Evolutionary conservation across 2,113 vertebrate species (phyloP), one percentile per base, ranked within the genome.

Genomic region (Chloebia gouldiae): DNA sequence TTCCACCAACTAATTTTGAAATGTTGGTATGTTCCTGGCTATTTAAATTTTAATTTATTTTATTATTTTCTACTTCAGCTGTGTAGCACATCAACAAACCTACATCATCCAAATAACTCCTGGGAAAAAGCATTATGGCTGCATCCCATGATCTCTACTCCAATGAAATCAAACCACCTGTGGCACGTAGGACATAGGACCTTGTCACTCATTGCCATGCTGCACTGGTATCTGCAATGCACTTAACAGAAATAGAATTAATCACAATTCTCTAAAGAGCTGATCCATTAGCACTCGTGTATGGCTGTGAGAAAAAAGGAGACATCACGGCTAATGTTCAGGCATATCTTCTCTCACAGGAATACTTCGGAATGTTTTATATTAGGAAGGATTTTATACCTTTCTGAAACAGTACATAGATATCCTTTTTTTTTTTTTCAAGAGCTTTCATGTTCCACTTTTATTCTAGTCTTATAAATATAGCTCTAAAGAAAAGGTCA

Each of bases 241-340:
- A 81, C 57, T 95, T 42, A 40, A 21, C 70, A 88, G 75, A 78
- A 89, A 93, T 15, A 78, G 81, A 94, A 87, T 86, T 93, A 95
- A 95, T 66, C 86, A 73, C 64, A 39, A 76, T 63, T 42, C 81
- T 76, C 73, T 39, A 5, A 72, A 77, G 78, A 90, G 51, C 10
- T 53, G 63, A 89, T 95, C 92, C 88, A 91, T 95, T 95, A 88
- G 64, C 75, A 91, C 60, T 59, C 39, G 0, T 81, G 33, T 28
- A 51, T 86, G 63, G 51, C 71, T 63, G 63, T 19, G 83, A 88
- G 61, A 68, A 91, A 95, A 95, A 92, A 90, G 63, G 45, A 80
- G 79, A 82, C 54, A 57, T 76, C 28, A 30, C 2, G 79, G 31
- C 53, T 65, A 95, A 90, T 61, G 75, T 59, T 77, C 66, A 90